phyloP scores from a whole-genome alignment of 2,888 invertebrate species.

The Oscheius sp. region DNA sequence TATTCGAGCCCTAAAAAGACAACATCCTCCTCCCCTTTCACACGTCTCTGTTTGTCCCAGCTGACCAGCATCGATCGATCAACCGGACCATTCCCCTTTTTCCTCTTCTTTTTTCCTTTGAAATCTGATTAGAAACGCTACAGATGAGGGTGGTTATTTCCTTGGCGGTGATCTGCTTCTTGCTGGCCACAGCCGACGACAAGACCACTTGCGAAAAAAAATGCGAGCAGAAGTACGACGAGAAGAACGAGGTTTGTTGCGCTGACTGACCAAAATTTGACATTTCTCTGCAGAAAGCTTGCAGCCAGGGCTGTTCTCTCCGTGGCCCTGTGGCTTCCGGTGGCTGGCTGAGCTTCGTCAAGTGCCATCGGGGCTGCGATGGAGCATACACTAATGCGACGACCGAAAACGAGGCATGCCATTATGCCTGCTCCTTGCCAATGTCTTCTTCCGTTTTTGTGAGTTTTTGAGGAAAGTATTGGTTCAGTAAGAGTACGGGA shows the following conservation, averaged over 20 bases:
- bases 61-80: constrained; percentile 25
- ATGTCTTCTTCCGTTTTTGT: constrained; percentile 33
- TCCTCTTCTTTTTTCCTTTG: not conserved
- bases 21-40: not conserved
- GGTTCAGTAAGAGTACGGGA: not conserved
- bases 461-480: constrained; percentile 1
- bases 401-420: constrained; percentile 38
- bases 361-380: constrained; percentile 30
- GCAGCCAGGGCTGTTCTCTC: constrained; percentile 25
- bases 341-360: constrained; percentile 18
- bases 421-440: constrained; percentile 47
- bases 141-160: constrained; percentile 38
- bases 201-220: constrained; percentile 28
- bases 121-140: not conserved
- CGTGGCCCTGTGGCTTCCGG: constrained; percentile 28
- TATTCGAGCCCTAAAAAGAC: no score
- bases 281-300: constrained; percentile 9
- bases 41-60: constrained; percentile 16
- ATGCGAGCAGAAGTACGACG: constrained; percentile 27
- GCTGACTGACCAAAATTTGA: not conserved
- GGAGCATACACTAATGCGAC: constrained; percentile 21
- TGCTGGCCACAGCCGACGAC: constrained; percentile 30
- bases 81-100: not conserved
- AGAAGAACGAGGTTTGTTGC: not conserved
- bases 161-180: constrained; percentile 5